phyloP scores from a whole-genome alignment of 2,888 invertebrate genomes.

The Synanthedon formicaeformis region DNA sequence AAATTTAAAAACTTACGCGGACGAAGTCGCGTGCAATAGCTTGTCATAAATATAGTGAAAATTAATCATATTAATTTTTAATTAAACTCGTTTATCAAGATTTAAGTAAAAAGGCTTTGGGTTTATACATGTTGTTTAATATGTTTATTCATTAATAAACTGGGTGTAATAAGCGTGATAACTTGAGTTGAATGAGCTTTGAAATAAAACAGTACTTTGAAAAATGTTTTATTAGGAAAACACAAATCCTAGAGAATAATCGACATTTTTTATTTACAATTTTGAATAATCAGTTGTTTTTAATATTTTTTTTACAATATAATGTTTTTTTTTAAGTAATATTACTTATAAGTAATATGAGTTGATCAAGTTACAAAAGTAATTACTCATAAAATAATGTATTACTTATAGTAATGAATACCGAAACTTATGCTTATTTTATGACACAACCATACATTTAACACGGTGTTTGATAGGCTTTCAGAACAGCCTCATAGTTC shows the following conservation, averaged over 20 bases:
- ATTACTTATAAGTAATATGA: conserved; percentile 29
- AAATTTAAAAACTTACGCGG: too few species aligned
- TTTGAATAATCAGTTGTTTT: conserved; percentile 41
- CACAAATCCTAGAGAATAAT: conserved; percentile 55
- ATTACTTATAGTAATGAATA: conserved; percentile 20
- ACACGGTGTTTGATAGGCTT: conserved; percentile 50
- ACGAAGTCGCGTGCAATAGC: too few species aligned
- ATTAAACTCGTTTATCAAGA: too few species aligned
- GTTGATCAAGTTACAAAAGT: too few species aligned
- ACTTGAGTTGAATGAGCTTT: conserved; percentile 2
- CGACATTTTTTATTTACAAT: conserved; percentile 59
- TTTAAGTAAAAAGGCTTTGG: too few species aligned
- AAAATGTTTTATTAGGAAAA: conserved; percentile 65
- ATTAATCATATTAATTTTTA: too few species aligned
- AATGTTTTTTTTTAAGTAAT: conserved; percentile 40
- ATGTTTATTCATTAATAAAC: background rate
- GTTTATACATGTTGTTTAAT: too few species aligned
- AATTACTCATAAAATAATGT: too few species aligned
- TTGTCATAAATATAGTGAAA: too few species aligned
- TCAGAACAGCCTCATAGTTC: conserved; percentile 46
- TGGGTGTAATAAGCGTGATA: background rate
- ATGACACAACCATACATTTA: conserved; percentile 72
- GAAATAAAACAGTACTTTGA: conserved; percentile 21
- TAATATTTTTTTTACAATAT: conserved; percentile 50
- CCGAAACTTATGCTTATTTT: conserved; percentile 67